A percentile compares a stretch with the other conserved stretches of the same genome.
Evolutionary conservation across 2,113 vertebrate genomes (phyloP).

Genomic region (Ascaphus truei): DNA sequence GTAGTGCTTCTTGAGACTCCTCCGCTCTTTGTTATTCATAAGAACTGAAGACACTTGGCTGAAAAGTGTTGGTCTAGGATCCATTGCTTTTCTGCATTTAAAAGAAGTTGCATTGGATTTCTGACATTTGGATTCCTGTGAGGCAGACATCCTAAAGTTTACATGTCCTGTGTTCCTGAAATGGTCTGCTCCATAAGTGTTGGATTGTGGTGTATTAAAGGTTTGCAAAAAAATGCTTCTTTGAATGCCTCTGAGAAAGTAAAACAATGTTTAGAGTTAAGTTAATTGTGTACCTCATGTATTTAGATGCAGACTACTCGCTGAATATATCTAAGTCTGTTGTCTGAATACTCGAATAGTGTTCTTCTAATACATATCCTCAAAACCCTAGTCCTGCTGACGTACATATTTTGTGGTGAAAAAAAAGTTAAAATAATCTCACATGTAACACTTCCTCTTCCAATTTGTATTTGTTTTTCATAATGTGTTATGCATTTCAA

Average conservation of each 20-base stretch:
- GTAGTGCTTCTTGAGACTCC: background rate
- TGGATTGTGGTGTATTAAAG: background rate
- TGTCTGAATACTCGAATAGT: no score
- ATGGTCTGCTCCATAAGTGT: background rate
- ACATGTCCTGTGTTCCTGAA: background rate
- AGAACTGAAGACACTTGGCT: constrained; percentile 12
- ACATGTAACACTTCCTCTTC: no score
- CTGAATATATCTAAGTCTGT: no score
- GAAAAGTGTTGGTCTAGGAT: background rate
- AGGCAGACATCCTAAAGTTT: constrained; percentile 6
- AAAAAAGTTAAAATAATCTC: no score
- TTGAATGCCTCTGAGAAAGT: background rate
- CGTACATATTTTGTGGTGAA: no score
- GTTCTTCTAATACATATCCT: no score
- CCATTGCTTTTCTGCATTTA: constrained; percentile 19
- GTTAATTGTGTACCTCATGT: no score
- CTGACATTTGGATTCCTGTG: background rate
- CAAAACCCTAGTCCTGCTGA: no score
- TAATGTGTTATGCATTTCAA: no score
- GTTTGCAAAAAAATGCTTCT: background rate
- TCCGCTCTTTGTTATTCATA: constrained; percentile 7
- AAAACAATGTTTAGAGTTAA: background rate
- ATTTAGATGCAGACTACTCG: no score
- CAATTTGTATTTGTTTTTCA: no score
- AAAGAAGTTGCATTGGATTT: background rate